A percentile compares a stretch with the other conserved stretches of the same genome.
These are phyloP conservation scores for Aphidius colemani DNA, from an alignment of 2,888 invertebrate species.

Conservation along the genomic window DNA sequence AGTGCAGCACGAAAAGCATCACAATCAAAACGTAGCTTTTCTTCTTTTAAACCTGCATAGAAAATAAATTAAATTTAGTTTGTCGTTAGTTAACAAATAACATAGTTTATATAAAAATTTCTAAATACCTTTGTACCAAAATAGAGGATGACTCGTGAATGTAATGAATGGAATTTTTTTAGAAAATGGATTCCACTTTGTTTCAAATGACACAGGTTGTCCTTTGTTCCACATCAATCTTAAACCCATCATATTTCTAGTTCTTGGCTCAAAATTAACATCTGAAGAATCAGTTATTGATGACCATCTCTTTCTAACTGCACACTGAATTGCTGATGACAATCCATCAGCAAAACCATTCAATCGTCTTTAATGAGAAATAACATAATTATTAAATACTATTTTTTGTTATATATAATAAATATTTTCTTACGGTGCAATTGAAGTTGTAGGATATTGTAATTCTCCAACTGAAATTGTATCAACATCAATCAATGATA, in stretches of 20 bases:
- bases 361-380: constrained; percentile 64
- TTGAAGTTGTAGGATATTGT: constrained; percentile 78
- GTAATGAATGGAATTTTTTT: constrained; percentile 79
- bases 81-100: constrained; percentile 4
- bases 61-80: constrained; percentile 25
- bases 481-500: constrained; percentile 72
- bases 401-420: neutral
- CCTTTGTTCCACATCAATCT: constrained; percentile 80
- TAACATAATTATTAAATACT: constrained; percentile 1
- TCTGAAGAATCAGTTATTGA: constrained; percentile 43
- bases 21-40: constrained; percentile 48
- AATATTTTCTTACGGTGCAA: constrained; percentile 74
- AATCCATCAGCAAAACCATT: constrained; percentile 75
- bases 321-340: constrained; percentile 71
- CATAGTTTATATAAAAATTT: constrained; percentile 5
- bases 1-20: constrained; percentile 48
- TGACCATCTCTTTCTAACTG: constrained; percentile 68
- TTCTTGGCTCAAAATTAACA: constrained; percentile 69
- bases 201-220: constrained; percentile 69
- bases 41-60: constrained; percentile 41
- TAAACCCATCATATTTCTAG: constrained; percentile 56
- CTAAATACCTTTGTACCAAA: constrained; percentile 70
- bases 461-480: constrained; percentile 77
- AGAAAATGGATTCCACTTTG: constrained; percentile 86
- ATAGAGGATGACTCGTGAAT: constrained; percentile 80